These are phyloP conservation scores for Cranoglanis bouderius DNA, from an alignment of 2,113 vertebrate species.

Conservation along the genomic window DNA sequence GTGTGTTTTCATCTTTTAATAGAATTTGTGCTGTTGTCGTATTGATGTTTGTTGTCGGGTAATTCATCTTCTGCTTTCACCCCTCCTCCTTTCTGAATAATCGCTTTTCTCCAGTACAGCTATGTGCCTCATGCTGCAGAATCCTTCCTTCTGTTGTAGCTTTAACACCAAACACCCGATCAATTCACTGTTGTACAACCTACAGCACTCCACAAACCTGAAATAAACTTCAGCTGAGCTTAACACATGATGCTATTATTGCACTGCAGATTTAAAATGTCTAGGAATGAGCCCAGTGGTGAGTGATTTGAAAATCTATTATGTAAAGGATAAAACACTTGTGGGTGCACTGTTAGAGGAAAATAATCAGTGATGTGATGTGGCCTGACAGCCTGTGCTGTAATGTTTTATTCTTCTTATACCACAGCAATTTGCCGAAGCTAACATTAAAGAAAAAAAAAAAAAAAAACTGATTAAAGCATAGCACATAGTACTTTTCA, in stretches of 20 bases:
- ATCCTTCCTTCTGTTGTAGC: not conserved
- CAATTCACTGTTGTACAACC: not conserved
- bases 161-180: not conserved
- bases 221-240: not conserved
- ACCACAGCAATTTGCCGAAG: not conserved
- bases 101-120: no score
- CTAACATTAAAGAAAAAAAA: not conserved
- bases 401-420: not conserved
- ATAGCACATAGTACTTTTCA: not conserved
- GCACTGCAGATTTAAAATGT: not conserved
- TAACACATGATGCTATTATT: not conserved
- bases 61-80: not conserved
- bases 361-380: not conserved
- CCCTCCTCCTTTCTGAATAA: not conserved
- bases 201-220: not conserved
- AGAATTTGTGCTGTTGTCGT: not conserved
- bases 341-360: not conserved
- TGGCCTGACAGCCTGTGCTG: not conserved
- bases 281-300: not conserved
- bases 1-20: conserved; percentile 1
- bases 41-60: not conserved
- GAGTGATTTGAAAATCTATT: not conserved
- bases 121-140: not conserved
- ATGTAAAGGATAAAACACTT: not conserved
- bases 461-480: not conserved